Evolutionary conservation across 2,113 vertebrate genomes (phyloP), one percentile per base, ranked within the genome.

Genomic region (Sorex araneus): DNA sequence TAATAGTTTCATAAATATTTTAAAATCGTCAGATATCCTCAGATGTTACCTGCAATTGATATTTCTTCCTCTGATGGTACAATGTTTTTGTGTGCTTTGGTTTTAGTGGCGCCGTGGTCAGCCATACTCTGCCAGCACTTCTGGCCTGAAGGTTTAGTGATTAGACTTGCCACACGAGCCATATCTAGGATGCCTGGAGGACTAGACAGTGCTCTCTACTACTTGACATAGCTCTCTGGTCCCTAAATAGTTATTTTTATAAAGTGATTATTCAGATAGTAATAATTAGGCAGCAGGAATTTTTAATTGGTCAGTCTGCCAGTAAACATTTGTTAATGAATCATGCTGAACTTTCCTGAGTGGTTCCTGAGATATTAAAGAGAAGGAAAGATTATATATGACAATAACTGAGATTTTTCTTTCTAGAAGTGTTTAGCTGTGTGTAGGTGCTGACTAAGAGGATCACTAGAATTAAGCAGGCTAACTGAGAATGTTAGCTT

Each of bases 281-380:
- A 84, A 21, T 81, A 57, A 36, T 80, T 87, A 23, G 71, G 10
- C 16, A 71, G 18, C 79, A 63, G 8, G 34, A 73, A 50, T 25
- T 60, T 74, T 67, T 50, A 66, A 27, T 87, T 6, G 66, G 28
- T 83, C 28, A 86, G 32, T 64, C 67, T 71, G 45, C 69, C 82
- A 70, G 23, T 86, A 79, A 47, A 36, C 78, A 92, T 79, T 73
- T 92, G 13, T 80, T 84, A 66, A 92, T 80, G 57, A 75, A 9
- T 80, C 16, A 36, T 75, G 23, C 84, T 47, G 47, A 0, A 71
- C 84, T 47, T 76, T 70, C n/a, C 18, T 23, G 6, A 34, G 18
- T 34, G 32, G 16, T 71, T 82, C 19, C 15, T 43, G 40, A 36
- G 27, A 27, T 91, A 12, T 74, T 47, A 87, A 19, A 43, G 8